Evolutionary conservation across 2,888 invertebrate genomes (phyloP), one percentile per base, ranked within the genome.

Genomic region (Cecidostiba fungosa): DNA sequence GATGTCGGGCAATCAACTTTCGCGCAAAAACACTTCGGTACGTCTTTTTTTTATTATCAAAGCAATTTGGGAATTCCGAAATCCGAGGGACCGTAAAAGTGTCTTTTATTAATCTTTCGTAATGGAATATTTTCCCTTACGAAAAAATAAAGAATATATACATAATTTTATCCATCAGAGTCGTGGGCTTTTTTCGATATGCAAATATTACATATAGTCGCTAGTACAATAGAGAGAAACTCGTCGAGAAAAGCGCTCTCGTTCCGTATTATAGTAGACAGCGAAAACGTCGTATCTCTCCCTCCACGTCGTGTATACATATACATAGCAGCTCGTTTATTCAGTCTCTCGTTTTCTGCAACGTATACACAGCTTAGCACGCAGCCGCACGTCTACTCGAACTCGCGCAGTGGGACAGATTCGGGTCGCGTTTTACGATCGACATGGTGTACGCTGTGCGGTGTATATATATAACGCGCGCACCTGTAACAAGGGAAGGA

Each of bases 401-500:
- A 87, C 86, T 59, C 54, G 54, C 6, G 6, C 50, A 50, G 87
- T 81, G 84, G 88, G 90, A 91, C 92, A 91, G 91, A 92, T 92
- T 92, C 90, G 90, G 90, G 89, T 91, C 91, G 91, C 89, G 89
- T 89, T 91, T 92, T 91, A 91, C 90, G 90, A 91, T 89, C 89
- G 54, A n/a, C 54, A 23, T 87, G 88, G 85, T 36, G 72, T 86
- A 87, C 87, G 88, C 84, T 6, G n/a, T 6, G 1, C 8, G n/a
- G 1, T 0, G 54, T 59, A 59, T 59, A 59, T n/a, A n/a, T n/a
- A 23, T 59, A 23, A 19, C 19, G 54, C n/a, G 54, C 54, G 88
- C 88, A 89, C 88, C 87, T 89, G 89, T 89, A 89, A 88, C 87
- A 78, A 77, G 80, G 47, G n/a, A 29, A 19, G 77, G 62, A 62